phyloP scores from a whole-genome alignment of 2,888 invertebrate species.

The Ypsolopha scabrella region DNA sequence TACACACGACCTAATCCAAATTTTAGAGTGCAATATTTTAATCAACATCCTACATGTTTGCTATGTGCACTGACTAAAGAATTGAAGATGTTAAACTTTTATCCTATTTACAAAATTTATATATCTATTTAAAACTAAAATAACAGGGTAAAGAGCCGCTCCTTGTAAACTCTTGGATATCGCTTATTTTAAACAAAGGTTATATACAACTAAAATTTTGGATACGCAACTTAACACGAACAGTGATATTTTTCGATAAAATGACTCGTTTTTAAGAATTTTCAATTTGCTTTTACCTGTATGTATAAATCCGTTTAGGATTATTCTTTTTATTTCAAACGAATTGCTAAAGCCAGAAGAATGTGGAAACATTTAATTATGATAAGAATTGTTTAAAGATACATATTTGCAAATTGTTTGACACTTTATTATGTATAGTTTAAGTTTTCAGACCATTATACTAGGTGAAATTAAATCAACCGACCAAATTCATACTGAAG shows the following conservation, averaged over 20 bases:
- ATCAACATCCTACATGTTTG: not conserved
- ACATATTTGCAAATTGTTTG: no score
- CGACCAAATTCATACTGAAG: no score
- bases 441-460: no score
- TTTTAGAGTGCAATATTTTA: no score
- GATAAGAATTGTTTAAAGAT: no score
- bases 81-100: not conserved
- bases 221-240: slow-evolving; percentile 33
- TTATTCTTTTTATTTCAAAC: slow-evolving; percentile 10
- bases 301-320: no score
- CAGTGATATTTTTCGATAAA: slow-evolving; percentile 41
- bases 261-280: slow-evolving; percentile 21
- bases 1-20: no score
- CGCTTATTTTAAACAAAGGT: slow-evolving; percentile 21
- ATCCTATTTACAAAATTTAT: slow-evolving; percentile 2
- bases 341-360: no score
- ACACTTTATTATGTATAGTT: no score
- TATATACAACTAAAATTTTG: slow-evolving; percentile 35
- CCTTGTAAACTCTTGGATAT: slow-evolving; percentile 1
- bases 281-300: slow-evolving; percentile 22
- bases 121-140: not conserved
- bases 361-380: no score
- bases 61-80: not conserved
- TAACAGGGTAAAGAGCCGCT: slow-evolving; percentile 1
- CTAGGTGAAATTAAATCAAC: no score